Conservation (phyloP, 2,888 invertebrate genomes). For the Anagyrus pseudococci region DNA sequence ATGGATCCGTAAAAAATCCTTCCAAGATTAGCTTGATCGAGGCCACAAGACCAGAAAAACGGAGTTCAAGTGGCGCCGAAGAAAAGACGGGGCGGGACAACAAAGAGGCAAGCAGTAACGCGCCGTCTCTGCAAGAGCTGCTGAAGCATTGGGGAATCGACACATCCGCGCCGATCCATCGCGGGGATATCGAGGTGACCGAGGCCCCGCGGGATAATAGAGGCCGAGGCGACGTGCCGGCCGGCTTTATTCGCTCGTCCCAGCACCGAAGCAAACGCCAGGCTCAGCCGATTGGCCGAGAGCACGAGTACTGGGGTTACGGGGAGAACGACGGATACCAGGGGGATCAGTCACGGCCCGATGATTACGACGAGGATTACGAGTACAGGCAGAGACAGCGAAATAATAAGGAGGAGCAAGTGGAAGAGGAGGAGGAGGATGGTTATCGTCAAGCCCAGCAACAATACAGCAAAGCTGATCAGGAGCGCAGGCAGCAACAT, state of each 20-base stretch:
- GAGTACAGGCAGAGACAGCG: not conserved
- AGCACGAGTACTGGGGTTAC: slow-evolving; percentile 49
- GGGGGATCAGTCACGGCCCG: slow-evolving; percentile 42
- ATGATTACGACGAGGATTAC: slow-evolving; percentile 6
- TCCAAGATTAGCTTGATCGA: no score
- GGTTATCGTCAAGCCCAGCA: not conserved
- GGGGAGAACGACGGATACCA: slow-evolving; percentile 50
- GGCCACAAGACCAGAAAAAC: no score
- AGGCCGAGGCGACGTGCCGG: slow-evolving; percentile 27
- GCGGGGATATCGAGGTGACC: slow-evolving; percentile 28
- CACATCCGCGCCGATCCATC: slow-evolving; percentile 1
- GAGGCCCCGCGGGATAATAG: not conserved
- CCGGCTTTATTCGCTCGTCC: not conserved
- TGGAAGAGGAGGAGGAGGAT: not conserved
- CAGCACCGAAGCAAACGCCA: not conserved
- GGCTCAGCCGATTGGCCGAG: no score
- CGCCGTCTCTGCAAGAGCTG: slow-evolving; percentile 17
- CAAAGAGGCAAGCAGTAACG: not conserved
- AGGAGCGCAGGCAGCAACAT: slow-evolving; percentile 3
- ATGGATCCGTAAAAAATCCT: no score
- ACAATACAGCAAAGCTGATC: not conserved
- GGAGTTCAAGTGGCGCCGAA: not conserved
- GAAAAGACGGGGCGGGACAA: not conserved
- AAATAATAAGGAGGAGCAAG: not conserved
- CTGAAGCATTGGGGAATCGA: slow-evolving; percentile 28